phyloP scores from a whole-genome alignment of 2,888 invertebrate genomes.

The Ennomos fuscantarius region DNA sequence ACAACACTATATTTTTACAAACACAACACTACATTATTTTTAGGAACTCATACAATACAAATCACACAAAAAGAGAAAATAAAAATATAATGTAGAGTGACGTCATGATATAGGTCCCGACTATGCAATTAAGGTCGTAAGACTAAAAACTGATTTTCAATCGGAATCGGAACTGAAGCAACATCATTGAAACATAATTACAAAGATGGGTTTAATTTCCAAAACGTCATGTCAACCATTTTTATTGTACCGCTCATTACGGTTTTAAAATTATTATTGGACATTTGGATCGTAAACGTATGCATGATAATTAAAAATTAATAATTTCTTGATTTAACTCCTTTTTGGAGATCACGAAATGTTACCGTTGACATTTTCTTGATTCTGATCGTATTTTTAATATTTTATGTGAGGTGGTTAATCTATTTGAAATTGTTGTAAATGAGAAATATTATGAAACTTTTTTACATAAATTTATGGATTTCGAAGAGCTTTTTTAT shows the following conservation, averaged over 20 bases:
- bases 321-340: conserved; percentile 24
- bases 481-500: too few relatives aligned
- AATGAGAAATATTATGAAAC: too few relatives aligned
- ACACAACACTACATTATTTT: too few relatives aligned
- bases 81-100: too few relatives aligned
- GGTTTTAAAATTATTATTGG: conserved; percentile 29
- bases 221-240: conserved; percentile 35
- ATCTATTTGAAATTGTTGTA: conserved; percentile 3
- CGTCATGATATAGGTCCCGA: too few relatives aligned
- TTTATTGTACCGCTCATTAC: conserved; percentile 39
- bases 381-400: conserved; percentile 13
- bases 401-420: conserved; percentile 19
- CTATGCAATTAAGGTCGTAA: neutral
- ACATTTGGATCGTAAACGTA: conserved; percentile 25
- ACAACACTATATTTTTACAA: too few relatives aligned
- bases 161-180: too few relatives aligned
- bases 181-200: conserved; percentile 28
- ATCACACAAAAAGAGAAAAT: too few relatives aligned
- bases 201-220: conserved; percentile 33
- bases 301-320: conserved; percentile 25
- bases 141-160: conserved; percentile 23
- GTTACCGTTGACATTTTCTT: conserved; percentile 18
- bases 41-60: too few relatives aligned
- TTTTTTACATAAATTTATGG: too few relatives aligned
- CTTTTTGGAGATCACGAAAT: neutral